Base-by-base conservation (phyloP, 2,113 vertebrate species). In the Hydropotes inermis region DNA sequence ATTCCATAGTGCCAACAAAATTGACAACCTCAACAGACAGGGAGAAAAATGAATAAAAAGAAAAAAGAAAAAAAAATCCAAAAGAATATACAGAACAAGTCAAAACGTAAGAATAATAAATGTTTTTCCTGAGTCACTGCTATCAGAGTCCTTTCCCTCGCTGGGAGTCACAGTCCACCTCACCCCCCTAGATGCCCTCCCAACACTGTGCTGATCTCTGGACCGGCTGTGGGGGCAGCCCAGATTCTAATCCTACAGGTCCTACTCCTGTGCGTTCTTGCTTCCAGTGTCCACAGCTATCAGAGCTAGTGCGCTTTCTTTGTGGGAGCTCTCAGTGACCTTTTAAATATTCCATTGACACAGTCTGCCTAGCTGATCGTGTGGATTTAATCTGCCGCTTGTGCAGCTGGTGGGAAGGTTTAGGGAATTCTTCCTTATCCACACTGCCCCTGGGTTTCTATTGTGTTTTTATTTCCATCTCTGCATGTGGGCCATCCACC, bases 61-160 rank as follows among this genome's bases (percentile, higher is more conserved):
- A 17, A 67, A 67, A 67, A 15, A 52, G n/a, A 15, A 4, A 52
- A 52, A 52, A 67, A 19, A 9, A 19, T 19, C 16, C 33, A n/a
- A n/a, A 67, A 67, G 61, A 67, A 67, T n/a, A 4, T 67, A 67
- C 16, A 67, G 16, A n/a, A 10, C 16, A 67, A n/a, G 61, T 5
- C 61, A 10, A 64, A n/a, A 19, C 61, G 10, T 8, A 19, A n/a
- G 33, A 19, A n/a, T 9, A n/a, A n/a, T n/a, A 9, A 64, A n/a
- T 1, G 0, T 1, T n/a, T 67, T 67, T n/a, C 61, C 19, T 19
- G 61, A n/a, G 61, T 67, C 61, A 19, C 61, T 67, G 61, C 7
- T 67, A 4, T n/a, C 33, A 67, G 30, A 17, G 61, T 67, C 61
- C 0, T n/a, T 67, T n/a, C 33, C 7, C 0, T n/a, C 1, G 0